These are phyloP conservation scores for Mycteria americana DNA, from an alignment of 2,797 vertebrate species.

Conservation along the genomic window DNA sequence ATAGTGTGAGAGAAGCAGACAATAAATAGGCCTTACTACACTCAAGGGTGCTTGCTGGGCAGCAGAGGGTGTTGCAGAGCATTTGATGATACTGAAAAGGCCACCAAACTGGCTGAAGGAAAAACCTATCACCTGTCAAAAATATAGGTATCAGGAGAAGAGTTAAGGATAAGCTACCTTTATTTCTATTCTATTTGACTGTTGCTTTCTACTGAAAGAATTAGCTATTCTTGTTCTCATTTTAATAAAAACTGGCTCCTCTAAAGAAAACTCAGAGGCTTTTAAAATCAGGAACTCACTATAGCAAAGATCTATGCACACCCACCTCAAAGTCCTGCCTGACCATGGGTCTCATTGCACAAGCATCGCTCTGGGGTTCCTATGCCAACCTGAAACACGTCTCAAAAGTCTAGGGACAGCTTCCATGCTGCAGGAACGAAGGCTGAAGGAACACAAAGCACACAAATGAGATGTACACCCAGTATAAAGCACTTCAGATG, in stretches of 20 bases:
- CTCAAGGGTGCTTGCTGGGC: neutral
- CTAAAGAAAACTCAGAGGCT: neutral
- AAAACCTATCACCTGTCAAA: neutral
- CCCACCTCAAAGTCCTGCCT: neutral
- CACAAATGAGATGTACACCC: accelerated
- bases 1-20: neutral
- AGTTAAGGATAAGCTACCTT: neutral
- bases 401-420: neutral
- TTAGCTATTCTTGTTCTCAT: neutral
- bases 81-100: neutral
- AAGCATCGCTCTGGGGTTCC: neutral
- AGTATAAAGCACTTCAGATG: neutral
- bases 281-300: neutral
- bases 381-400: neutral
- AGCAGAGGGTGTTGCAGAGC: neutral
- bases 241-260: neutral
- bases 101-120: neutral
- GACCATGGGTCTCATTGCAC: neutral
- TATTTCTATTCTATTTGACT: neutral
- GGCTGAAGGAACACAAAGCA: neutral
- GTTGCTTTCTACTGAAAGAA: neutral
- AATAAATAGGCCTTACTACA: neutral
- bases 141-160: neutral
- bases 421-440: neutral
- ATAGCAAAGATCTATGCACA: neutral